These are phyloP conservation scores for Callocephalon fimbriatum DNA, from an alignment of 2,113 vertebrate genomes.

Conservation along the genomic window DNA sequence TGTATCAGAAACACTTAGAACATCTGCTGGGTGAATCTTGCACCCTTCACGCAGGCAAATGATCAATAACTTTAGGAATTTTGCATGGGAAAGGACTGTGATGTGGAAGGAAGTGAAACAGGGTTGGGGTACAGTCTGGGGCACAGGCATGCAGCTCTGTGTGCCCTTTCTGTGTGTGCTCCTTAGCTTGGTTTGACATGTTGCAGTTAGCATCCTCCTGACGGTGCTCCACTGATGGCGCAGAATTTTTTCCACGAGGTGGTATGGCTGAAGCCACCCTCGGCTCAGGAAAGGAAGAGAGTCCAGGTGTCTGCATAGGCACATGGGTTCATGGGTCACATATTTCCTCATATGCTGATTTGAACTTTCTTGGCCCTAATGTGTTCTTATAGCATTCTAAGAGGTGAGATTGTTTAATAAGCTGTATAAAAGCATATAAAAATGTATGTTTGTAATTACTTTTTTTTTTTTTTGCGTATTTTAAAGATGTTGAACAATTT, in stretches of 20 bases:
- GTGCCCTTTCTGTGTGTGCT: not conserved
- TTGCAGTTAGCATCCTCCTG: rapidly evolving
- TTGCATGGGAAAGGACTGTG: not conserved
- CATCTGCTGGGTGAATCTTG: not conserved
- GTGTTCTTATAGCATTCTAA: not conserved
- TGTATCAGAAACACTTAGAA: not conserved
- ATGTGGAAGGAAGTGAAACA: not conserved
- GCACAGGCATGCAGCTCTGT: not conserved
- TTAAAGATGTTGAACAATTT: constrained; percentile 90
- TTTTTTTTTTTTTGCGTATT: not conserved
- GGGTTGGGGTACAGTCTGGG: not conserved
- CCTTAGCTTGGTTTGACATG: not conserved
- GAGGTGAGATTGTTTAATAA: not conserved
- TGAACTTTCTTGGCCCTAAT: not conserved
- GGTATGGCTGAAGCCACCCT: not conserved
- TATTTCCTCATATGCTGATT: not conserved
- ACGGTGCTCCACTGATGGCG: rapidly evolving
- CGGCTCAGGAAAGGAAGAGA: not conserved
- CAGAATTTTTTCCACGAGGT: not conserved
- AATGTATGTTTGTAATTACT: not conserved
- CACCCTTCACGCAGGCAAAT: not conserved
- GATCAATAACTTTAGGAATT: not conserved
- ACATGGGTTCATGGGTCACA: not conserved
- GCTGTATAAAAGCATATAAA: not conserved
- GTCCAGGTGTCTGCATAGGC: not conserved